Evolutionary conservation across 2,888 invertebrate species (phyloP), one percentile per base, ranked within the genome.

Genomic region (Amphipyra tragopoginis): DNA sequence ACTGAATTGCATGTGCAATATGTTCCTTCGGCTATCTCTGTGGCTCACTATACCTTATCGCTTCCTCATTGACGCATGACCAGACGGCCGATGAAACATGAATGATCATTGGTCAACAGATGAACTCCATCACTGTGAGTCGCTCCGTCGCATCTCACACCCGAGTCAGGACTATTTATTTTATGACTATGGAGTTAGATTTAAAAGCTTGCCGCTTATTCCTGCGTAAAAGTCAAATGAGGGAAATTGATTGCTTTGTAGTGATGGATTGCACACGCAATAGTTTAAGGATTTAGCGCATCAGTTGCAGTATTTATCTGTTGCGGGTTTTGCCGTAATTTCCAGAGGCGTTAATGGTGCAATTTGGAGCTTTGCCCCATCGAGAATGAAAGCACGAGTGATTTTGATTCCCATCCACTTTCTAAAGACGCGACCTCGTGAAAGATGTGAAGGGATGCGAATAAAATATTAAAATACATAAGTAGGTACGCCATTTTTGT

Each of bases 1-100:
- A 48, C 55, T 56, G 64, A 56, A 61, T 67, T 44, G 65, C 49
- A 54, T 68, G 60, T 58, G 45, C 58, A 70, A 66, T 69, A 52
- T 72, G 68, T 71, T 61, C 52, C 64, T 65, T 59, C 62, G 58
- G 56, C 68, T 75, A 72, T 82, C 77, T 66, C 61, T 51, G 60
- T 40, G 26, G 67, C 69, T 54, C 72, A 64, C 48, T 65, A 59
- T 66, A 74, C 74, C 79, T 87, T 87, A 87, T 87, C 87, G 75
- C 75, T 74, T 84, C 79, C 82, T 77, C 85, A 81, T 79, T 85
- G 83, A 82, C 76, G 83, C 85, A 81, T 85, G 83, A 75, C 75
- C 69, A 77, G 78, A 78, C 80, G 83, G 77, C 60, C 79, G 79
- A 76, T 83, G 85, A 79, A 83, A 85, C 85, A 87, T 83, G 85